A percentile compares a stretch with the other conserved stretches of the same genome.
Conservation (phyloP, 2,113 vertebrate species). For the Ictidomys tridecemlineatus region DNA sequence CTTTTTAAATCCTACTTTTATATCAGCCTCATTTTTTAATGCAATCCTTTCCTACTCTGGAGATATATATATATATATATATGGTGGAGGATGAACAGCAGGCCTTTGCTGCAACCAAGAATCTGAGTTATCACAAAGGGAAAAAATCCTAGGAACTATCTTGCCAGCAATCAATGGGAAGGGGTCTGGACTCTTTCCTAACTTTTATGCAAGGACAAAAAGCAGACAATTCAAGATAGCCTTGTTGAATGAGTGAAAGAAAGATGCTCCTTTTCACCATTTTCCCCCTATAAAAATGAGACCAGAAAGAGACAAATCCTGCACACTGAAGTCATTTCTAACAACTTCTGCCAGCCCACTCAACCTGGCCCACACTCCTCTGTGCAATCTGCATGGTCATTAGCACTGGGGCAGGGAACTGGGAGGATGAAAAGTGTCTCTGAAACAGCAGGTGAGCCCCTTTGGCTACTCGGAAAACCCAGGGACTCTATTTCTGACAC, state of each 20-base stretch:
- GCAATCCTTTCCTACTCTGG: neutral
- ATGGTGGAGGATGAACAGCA: neutral
- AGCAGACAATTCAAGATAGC: conserved; percentile 39
- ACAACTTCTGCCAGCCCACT: neutral
- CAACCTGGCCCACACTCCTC: neutral
- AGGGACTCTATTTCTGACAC: rapidly evolving
- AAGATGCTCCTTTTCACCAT: neutral
- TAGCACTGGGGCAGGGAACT: neutral
- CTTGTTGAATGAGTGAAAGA: neutral
- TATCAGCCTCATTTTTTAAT: neutral
- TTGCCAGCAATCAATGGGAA: neutral
- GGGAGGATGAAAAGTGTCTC: rapidly evolving
- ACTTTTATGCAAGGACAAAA: conserved; percentile 35
- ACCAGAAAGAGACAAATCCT: neutral
- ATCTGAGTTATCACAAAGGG: neutral
- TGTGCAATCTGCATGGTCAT: rapidly evolving
- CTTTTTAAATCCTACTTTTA: neutral
- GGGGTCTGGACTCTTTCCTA: neutral
- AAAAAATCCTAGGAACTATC: neutral
- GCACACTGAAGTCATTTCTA: neutral
- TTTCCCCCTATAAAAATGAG: neutral
- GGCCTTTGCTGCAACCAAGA: neutral
- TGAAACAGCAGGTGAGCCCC: too few relatives aligned
- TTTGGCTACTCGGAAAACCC: rapidly evolving
- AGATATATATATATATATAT: neutral